Evolutionary conservation across 1,140 invertebrate genomes (phyloP).

Genomic region (Nebria ingens): DNA sequence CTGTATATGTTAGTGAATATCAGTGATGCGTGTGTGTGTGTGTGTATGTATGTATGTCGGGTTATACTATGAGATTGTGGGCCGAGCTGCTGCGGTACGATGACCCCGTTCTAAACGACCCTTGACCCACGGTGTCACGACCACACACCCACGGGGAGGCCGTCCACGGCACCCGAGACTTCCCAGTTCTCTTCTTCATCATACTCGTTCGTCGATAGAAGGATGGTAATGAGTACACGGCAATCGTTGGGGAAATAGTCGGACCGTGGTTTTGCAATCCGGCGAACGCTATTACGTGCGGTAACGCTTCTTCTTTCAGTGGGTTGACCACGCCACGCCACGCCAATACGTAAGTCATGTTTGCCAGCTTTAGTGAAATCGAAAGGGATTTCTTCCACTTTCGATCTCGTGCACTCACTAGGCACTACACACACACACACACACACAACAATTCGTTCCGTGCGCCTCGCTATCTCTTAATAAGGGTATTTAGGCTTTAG

Average conservation of each 20-base stretch:
- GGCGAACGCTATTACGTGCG: background rate
- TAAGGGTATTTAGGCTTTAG: background rate
- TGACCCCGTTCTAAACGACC: background rate
- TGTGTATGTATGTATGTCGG: background rate
- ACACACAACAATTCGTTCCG: no score
- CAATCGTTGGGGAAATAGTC: background rate
- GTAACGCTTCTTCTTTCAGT: background rate
- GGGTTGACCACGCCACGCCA: no score
- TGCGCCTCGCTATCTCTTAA: no score
- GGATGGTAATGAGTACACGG: background rate
- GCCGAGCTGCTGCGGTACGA: slow-evolving; percentile 2
- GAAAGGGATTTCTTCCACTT: background rate
- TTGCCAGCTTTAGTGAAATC: background rate
- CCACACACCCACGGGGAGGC: slow-evolving; percentile 7
- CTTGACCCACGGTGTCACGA: background rate
- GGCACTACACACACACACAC: no score
- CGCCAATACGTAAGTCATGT: no score
- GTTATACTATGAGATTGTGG: background rate
- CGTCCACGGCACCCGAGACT: slow-evolving; percentile 3
- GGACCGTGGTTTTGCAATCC: background rate
- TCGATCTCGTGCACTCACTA: background rate
- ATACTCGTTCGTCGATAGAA: background rate
- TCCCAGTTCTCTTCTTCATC: background rate
- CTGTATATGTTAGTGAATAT: background rate
- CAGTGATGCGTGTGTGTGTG: background rate